Conservation (phyloP, 2,113 vertebrate species). For the Myiagra hebetior region DNA sequence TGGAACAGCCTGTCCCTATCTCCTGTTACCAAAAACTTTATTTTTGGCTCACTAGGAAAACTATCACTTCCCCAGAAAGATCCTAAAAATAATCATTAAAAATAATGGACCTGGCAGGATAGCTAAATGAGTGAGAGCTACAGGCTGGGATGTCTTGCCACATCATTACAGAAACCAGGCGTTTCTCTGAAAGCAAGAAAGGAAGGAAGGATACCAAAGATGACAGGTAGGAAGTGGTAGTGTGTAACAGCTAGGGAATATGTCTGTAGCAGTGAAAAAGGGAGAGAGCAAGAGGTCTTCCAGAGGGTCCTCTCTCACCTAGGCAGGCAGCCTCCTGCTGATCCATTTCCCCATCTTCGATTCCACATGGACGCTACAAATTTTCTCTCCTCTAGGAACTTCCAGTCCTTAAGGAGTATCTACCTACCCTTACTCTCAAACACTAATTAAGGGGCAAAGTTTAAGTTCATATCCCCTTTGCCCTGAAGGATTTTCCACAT, state of each 20-base stretch:
- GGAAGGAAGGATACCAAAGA: not conserved
- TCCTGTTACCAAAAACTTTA: not conserved
- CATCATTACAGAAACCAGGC: not conserved
- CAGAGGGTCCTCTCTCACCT: not conserved
- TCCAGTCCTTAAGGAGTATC: not conserved
- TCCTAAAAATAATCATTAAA: constrained; percentile 47
- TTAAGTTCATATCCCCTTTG: not conserved
- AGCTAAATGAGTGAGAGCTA: constrained; percentile 10
- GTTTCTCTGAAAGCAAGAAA: not conserved
- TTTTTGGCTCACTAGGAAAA: constrained; percentile 27
- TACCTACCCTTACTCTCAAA: not conserved
- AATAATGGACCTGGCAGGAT: not conserved
- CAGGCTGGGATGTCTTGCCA: not conserved
- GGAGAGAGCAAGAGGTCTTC: not conserved
- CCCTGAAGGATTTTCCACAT: not conserved
- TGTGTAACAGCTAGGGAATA: not conserved
- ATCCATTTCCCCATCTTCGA: not conserved
- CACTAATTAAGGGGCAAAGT: not conserved
- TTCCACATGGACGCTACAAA: not conserved
- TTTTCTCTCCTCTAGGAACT: not conserved
- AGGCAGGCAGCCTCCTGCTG: not conserved
- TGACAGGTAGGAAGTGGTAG: not conserved
- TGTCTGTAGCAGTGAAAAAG: not conserved
- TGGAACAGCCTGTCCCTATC: not conserved
- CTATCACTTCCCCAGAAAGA: constrained; percentile 30